These are phyloP conservation scores for Cyanocitta stelleri DNA, from an alignment of 2,113 vertebrate genomes.

Conservation along the genomic window DNA sequence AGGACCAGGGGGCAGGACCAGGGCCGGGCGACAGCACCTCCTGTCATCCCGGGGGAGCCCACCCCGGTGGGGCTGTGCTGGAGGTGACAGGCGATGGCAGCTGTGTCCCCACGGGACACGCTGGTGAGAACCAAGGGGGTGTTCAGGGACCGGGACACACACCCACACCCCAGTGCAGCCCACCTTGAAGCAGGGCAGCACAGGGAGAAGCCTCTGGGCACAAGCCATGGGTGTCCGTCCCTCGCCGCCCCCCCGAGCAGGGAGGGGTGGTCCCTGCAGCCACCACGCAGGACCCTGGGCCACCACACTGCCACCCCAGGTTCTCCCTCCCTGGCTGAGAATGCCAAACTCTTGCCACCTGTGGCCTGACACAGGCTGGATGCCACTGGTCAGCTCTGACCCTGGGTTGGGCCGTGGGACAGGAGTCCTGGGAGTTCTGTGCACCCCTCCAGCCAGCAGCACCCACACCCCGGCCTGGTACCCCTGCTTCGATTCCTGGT, in stretches of 20 bases:
- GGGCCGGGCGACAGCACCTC: too few species aligned
- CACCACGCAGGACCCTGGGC: not conserved
- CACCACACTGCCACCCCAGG: not conserved
- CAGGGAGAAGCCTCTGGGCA: not conserved
- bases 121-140: not conserved
- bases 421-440: rapidly evolving
- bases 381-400: rapidly evolving
- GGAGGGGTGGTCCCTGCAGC: not conserved
- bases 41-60: not conserved
- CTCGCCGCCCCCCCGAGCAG: rapidly evolving
- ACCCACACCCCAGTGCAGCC: not conserved
- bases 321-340: not conserved
- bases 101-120: not conserved
- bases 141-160: not conserved
- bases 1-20: not conserved
- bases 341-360: not conserved
- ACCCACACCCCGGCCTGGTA: not conserved
- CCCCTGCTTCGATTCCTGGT: rapidly evolving
- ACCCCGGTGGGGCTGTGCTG: not conserved
- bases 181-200: not conserved
- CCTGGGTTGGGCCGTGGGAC: rapidly evolving
- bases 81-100: not conserved
- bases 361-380: not conserved
- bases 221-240: not conserved
- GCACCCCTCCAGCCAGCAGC: not conserved